Evolutionary conservation across 2,888 invertebrate species (phyloP).

Genomic region (Urechis unicinctus): DNA sequence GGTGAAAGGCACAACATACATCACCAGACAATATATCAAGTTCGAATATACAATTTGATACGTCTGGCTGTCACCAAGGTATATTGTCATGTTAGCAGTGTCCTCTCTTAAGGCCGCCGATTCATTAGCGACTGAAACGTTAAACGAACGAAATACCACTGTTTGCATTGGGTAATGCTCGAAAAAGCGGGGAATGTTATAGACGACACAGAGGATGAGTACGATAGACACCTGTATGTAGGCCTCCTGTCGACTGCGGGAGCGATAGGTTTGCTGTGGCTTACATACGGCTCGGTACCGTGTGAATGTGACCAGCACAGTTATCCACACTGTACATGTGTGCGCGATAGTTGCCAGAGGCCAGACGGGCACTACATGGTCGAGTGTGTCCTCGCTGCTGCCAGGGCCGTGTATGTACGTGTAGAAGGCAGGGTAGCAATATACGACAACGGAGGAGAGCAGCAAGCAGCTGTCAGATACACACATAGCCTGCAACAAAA

Average conservation of each 20-base stretch:
- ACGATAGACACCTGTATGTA: slow-evolving; percentile 14
- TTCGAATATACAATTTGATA: slow-evolving; percentile 24
- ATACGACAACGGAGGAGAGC: slow-evolving; percentile 10
- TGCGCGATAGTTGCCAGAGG: slow-evolving; percentile 21
- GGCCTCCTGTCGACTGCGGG: slow-evolving; percentile 5
- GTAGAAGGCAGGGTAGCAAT: slow-evolving; percentile 8
- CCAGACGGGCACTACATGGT: slow-evolving; percentile 7
- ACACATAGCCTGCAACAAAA: slow-evolving; percentile 13
- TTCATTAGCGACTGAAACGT: neutral
- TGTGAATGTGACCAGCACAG: slow-evolving; percentile 20
- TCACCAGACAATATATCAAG: slow-evolving; percentile 19
- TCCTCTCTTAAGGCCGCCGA: no score
- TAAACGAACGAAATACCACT: neutral
- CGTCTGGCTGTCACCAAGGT: slow-evolving; percentile 16
- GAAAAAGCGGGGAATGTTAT: slow-evolving; percentile 21
- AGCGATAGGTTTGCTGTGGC: slow-evolving; percentile 10
- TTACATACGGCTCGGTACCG: slow-evolving; percentile 17
- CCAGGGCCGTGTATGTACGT: slow-evolving; percentile 3
- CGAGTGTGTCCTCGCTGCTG: neutral
- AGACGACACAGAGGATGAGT: slow-evolving; percentile 16
- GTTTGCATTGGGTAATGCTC: slow-evolving; percentile 12
- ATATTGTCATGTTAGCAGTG: neutral
- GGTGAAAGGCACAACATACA: slow-evolving; percentile 20
- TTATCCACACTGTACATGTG: slow-evolving; percentile 20
- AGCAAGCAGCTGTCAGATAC: slow-evolving; percentile 9